A percentile compares a stretch with the other conserved stretches of the same genome.
These are phyloP conservation scores for Tiaroga cobitis DNA, from an alignment of 2,797 vertebrate genomes.

Conservation along the genomic window DNA sequence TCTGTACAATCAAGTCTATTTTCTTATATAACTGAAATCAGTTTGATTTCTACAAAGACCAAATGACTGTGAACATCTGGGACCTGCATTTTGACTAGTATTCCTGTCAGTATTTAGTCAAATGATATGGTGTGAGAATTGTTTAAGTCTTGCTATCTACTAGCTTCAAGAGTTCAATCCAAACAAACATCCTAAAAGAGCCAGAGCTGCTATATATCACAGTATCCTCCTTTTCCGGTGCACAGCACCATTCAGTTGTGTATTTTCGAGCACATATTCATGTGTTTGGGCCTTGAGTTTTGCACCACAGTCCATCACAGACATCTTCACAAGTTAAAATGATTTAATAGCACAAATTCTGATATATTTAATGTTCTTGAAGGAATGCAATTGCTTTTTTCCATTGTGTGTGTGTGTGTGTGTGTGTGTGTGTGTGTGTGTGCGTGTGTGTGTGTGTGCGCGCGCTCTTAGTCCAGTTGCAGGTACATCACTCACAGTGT, in stretches of 20 bases:
- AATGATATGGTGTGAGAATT: background rate
- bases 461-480: background rate
- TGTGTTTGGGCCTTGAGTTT: background rate
- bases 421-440: no score
- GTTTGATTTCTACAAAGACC: slow-evolving; percentile 1
- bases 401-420: background rate
- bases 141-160: background rate
- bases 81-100: background rate
- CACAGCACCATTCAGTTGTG: background rate
- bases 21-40: background rate
- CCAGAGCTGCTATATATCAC: background rate
- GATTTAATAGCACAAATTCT: slow-evolving; percentile 7
- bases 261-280: background rate
- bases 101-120: background rate
- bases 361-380: background rate
- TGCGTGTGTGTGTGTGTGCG: background rate
- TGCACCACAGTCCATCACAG: background rate
- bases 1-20: background rate
- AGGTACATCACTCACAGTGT: slow-evolving; percentile 72
- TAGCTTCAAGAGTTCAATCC: background rate
- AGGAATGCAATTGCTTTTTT: slow-evolving; percentile 2
- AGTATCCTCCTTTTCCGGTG: background rate
- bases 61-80: background rate
- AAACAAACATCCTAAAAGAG: background rate
- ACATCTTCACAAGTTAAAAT: background rate